Conservation (phyloP, 92 coral and sea anemone species). For the Ricordea florida region DNA sequence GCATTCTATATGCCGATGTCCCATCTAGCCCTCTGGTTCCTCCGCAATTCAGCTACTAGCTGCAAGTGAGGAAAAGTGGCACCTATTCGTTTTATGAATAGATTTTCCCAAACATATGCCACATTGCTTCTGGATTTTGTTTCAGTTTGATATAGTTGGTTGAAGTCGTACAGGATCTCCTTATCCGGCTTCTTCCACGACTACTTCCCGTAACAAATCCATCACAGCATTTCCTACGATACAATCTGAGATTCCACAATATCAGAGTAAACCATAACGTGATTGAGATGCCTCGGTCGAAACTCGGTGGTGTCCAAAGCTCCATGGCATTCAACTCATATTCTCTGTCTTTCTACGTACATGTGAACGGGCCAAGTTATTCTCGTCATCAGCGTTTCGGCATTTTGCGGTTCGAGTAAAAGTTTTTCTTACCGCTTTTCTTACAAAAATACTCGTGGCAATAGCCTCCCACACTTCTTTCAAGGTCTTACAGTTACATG, state of each 20-base stretch:
- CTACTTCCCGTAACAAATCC: not conserved
- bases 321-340: not conserved
- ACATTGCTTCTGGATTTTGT: not conserved
- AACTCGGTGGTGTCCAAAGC: not conserved
- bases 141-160: not conserved
- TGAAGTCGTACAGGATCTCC: not conserved
- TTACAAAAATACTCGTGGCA: no score
- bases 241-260: not conserved
- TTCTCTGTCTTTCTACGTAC: not conserved
- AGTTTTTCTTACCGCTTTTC: no score
- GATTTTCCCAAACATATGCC: not conserved
- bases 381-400: no score
- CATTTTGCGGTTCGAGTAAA: no score
- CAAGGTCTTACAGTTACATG: no score
- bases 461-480: no score
- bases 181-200: not conserved
- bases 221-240: not conserved
- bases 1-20: no score
- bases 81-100: no score
- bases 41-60: no score
- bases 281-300: not conserved
- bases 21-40: no score
- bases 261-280: not conserved
- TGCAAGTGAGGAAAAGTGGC: no score
- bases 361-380: not conserved